These are phyloP conservation scores for Ornithorhynchus anatinus DNA, from an alignment of 2,113 vertebrate genomes.

Conservation along the genomic window DNA sequence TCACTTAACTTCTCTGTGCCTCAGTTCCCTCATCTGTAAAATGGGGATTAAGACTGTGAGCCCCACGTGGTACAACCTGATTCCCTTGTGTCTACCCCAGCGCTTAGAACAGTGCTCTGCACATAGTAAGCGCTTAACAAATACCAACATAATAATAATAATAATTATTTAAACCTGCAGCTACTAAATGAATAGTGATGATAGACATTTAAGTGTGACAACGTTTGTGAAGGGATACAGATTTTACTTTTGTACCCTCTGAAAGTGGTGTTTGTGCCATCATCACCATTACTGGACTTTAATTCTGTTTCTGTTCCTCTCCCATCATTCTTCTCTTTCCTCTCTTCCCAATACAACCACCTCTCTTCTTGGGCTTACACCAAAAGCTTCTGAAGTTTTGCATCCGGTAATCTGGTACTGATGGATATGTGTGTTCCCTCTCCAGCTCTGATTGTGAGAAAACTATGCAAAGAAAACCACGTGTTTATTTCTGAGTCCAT, in stretches of 20 bases:
- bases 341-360: neutral
- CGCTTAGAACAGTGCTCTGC: too few species aligned
- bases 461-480: slow-evolving; percentile 56
- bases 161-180: neutral
- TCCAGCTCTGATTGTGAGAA: slow-evolving; percentile 67
- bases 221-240: neutral
- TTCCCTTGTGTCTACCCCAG: too few species aligned
- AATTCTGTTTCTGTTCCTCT: neutral
- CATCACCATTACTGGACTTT: neutral
- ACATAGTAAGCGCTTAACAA: too few species aligned
- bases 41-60: too few species aligned
- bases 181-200: neutral
- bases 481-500: slow-evolving; percentile 66
- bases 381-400: slow-evolving; percentile 28
- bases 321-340: neutral
- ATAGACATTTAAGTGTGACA: neutral
- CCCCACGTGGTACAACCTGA: too few species aligned
- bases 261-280: neutral
- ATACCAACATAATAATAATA: too few species aligned
- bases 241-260: neutral
- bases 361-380: neutral
- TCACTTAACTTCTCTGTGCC: too few species aligned
- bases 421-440: slow-evolving; percentile 57
- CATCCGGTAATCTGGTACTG: slow-evolving; percentile 44
- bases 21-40: too few species aligned